phyloP scores from a whole-genome alignment of 2,797 vertebrate genomes.

The Sebastiscus tertius region DNA sequence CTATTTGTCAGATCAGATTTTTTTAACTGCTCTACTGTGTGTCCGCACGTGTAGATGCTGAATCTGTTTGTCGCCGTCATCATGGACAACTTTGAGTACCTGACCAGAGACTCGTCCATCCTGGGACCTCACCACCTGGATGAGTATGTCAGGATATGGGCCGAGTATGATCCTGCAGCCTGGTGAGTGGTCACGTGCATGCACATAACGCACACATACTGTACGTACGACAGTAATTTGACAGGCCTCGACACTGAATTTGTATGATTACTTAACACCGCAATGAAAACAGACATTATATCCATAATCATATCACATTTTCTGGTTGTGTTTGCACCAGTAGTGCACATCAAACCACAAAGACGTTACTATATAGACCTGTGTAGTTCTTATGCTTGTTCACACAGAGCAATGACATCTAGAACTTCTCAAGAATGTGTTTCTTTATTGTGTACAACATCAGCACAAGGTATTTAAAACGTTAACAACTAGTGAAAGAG shows the following conservation, averaged over 20 bases:
- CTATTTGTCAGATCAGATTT: neutral
- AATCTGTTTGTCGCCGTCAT: slow-evolving; percentile 97
- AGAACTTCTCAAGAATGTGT: neutral
- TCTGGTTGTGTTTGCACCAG: neutral
- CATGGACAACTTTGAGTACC: slow-evolving; percentile 98
- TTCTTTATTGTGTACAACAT: neutral
- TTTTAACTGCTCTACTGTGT: neutral
- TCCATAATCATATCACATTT: neutral
- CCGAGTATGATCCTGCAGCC: slow-evolving; percentile 95
- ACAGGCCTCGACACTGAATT: neutral
- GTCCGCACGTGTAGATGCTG: slow-evolving; percentile 85
- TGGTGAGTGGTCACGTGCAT: slow-evolving; percentile 85
- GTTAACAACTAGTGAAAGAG: slow-evolving; percentile 5
- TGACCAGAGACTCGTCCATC: slow-evolving; percentile 95
- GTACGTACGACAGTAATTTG: neutral
- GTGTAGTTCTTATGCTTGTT: slow-evolving; percentile 23
- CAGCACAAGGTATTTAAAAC: neutral
- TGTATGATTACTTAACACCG: neutral
- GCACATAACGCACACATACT: neutral
- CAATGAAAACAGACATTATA: neutral
- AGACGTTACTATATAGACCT: neutral
- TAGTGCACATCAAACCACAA: neutral
- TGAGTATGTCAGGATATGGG: slow-evolving; percentile 97
- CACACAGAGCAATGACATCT: slow-evolving; percentile 20
- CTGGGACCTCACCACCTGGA: slow-evolving; percentile 96